Conservation (phyloP, 2,113 vertebrate species). For the Chionodraco myersi region DNA sequence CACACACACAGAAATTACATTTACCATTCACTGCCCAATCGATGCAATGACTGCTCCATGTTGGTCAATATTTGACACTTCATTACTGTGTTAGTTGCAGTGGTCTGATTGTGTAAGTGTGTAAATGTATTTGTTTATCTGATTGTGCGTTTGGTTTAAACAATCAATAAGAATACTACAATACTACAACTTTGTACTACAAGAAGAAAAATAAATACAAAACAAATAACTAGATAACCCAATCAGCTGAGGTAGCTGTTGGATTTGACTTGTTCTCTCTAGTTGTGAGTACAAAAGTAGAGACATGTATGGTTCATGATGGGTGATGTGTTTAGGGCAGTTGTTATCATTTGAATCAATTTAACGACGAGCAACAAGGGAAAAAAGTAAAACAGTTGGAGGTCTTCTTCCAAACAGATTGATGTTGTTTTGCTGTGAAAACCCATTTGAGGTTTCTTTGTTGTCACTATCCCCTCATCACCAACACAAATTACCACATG, state of each 20-base stretch:
- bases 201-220: not conserved
- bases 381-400: not conserved
- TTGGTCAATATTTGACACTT: constrained; percentile 61
- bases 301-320: not conserved
- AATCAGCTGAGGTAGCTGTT: not conserved
- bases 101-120: constrained; percentile 21
- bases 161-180: constrained; percentile 2
- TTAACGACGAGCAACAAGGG: not conserved
- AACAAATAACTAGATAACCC: not conserved
- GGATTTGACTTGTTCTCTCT: not conserved
- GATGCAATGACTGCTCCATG: constrained; percentile 42
- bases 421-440: not conserved
- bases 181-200: not conserved
- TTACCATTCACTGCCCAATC: too few relatives aligned
- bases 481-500: not conserved
- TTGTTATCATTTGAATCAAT: constrained; percentile 1
- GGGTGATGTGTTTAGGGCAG: not conserved
- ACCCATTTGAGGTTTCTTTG: not conserved
- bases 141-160: constrained; percentile 11
- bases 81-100: constrained; percentile 46
- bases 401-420: constrained; percentile 1
- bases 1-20: not conserved
- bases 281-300: not conserved
- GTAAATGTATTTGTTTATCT: constrained; percentile 21
- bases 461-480: constrained; percentile 4